phyloP scores from a whole-genome alignment of 1,140 invertebrate species.

The Polypedilum pembai region DNA sequence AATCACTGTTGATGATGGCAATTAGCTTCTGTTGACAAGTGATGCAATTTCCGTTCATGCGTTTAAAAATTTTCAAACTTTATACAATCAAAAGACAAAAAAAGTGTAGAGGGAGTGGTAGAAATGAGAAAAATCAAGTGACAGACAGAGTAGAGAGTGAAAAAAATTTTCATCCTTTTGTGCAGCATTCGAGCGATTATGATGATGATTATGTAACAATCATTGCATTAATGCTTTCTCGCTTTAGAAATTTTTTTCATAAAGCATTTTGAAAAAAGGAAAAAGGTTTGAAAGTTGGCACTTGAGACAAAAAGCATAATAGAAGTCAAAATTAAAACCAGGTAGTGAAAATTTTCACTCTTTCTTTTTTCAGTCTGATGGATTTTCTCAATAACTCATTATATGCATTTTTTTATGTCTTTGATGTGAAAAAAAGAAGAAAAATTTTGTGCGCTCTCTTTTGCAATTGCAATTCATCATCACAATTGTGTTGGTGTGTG shows the following conservation, averaged over 20 bases:
- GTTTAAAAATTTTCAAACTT: slow-evolving; percentile 1
- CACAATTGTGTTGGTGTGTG: slow-evolving; percentile 16
- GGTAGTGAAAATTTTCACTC: not conserved
- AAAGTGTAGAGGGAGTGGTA: not conserved
- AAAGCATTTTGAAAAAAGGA: not conserved
- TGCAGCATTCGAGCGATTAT: not conserved
- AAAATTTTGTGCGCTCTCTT: slow-evolving; percentile 10
- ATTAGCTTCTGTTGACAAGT: too few relatives aligned
- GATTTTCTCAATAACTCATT: slow-evolving; percentile 5
- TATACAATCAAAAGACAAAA: not conserved
- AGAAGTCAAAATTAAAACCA: not conserved
- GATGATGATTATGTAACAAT: slow-evolving; percentile 2
- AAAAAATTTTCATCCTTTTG: not conserved
- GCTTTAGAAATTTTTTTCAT: not conserved
- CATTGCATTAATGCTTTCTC: not conserved
- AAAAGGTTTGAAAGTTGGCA: slow-evolving; percentile 18
- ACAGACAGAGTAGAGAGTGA: not conserved
- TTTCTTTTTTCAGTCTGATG: not conserved
- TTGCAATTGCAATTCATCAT: slow-evolving; percentile 8
- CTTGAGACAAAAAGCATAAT: not conserved
- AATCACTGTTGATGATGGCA: too few relatives aligned
- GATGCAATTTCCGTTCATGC: not conserved
- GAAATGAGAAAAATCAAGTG: not conserved
- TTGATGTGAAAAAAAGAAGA: not conserved
- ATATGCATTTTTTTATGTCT: not conserved